Base-by-base conservation (phyloP, 2,797 vertebrate genomes). In the Falco peregrinus region DNA sequence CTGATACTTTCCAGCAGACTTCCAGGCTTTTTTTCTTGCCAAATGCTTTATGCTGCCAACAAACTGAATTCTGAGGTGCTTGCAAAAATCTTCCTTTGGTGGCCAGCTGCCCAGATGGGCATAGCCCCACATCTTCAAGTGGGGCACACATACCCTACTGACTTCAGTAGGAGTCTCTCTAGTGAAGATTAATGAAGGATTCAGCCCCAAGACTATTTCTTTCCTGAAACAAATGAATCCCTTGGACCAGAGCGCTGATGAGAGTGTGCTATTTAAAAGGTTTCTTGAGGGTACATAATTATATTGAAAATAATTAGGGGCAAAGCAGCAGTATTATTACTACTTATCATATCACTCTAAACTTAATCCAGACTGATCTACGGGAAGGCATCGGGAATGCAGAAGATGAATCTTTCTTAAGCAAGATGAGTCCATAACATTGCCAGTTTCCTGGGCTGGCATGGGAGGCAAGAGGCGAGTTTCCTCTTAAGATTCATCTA, bases 251-350 rank as follows among this genome's bases (percentile, higher is more conserved):
- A 84, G 84, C 18, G 0, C 77, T 65, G 94, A 87, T 39, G 53
- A 90, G 77, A 93, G 65, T 21, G 50, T 71, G 84, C 96, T 96
- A 80, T 89, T 96, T 96, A 95, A 97, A 97, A 96, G 93, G 82
- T 96, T 97, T 97, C 97, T 97, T 35, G 89, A 90, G 97, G 97
- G 97, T 95, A 97, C 69, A 0, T 82, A 95, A 93, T 96, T 96
- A 97, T 94, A 96, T 79, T 50, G 86, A 92, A 97, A 93, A 96
- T 97, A 97, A 97, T 97, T 89, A 97, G 95, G 92, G 91, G 87
- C 67, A 90, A 92, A 67, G 90, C 95, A 81, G 90, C 63, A 29
- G 78, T 94, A 84, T 94, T 96, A 96, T 97, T 97, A 96, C n/a
- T 77, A 87, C 91, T 93, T 95, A 97, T 97, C 97, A 95, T 92